Evolutionary conservation across 2,797 vertebrate genomes (phyloP).

Genomic region (Arnoldichthys spilopterus): DNA sequence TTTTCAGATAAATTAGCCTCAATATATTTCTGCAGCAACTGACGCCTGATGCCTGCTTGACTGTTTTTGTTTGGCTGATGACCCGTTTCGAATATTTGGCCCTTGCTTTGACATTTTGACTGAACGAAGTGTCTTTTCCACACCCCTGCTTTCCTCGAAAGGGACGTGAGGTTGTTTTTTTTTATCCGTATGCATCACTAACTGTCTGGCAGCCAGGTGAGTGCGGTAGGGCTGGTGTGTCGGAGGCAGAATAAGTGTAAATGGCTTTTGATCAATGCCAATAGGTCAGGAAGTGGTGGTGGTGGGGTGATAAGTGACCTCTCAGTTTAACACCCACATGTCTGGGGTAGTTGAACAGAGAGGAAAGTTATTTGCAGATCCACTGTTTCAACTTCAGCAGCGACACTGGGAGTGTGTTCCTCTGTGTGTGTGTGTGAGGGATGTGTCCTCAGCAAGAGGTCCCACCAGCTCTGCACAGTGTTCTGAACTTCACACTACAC

Average conservation of each 20-base stretch:
- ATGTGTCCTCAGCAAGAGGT: background rate
- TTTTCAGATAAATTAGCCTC: no score
- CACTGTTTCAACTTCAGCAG: background rate
- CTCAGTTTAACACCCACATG: background rate
- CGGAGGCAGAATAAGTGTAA: constrained; percentile 64
- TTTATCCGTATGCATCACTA: constrained; percentile 1
- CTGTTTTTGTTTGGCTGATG: no score
- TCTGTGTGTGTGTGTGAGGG: background rate
- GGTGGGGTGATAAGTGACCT: constrained; percentile 29
- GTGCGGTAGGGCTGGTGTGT: constrained; percentile 48
- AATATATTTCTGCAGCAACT: no score
- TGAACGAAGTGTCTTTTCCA: background rate
- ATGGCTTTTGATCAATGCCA: constrained; percentile 48
- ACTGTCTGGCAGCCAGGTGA: constrained; percentile 27
- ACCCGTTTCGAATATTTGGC: no score
- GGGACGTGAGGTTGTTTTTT: constrained; percentile 1
- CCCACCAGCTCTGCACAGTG: background rate
- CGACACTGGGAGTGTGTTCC: background rate
- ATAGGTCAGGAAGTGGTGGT: constrained; percentile 63
- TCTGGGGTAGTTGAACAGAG: background rate
- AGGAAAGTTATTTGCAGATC: background rate
- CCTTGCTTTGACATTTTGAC: no score
- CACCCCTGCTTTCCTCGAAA: background rate
- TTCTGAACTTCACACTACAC: background rate
- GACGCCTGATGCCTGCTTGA: no score